Evolutionary conservation across 2,888 invertebrate species (phyloP), one percentile per base, ranked within the genome.

Genomic region (Thymelicus lineola): DNA sequence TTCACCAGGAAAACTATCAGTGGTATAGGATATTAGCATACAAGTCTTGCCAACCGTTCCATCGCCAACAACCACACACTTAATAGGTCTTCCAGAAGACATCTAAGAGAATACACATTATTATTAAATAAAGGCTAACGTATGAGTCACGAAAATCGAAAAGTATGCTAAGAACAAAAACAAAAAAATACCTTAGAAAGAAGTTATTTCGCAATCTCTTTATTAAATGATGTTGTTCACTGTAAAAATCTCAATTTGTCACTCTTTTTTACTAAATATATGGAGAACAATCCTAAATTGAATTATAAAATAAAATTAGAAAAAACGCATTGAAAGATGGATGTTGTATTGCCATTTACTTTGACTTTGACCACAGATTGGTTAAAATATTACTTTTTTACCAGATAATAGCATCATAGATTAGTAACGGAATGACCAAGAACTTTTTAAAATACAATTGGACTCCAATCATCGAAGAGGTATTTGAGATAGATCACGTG

Each of bases 1-100:
- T 96, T 98, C 98, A 75, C 97, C 97, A 69, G 98, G 98, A 95
- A 98, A 98, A 94, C 97, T 97, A 84, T 98, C 97, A 77, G 98
- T 98, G 55, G 98, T 98, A 88, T 98, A 98, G 48, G 98, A 97
- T 93, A 98, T 98, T 87, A 98, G 94, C 97, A 98, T 97, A 91
- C 98, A 98, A 68, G 98, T 98, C 94, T 98, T 98, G 82, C 98
- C 98, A 75, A 98, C 98, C 64, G 98, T 98, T 80, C 98, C 98
- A 93, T 98, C 98, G 76, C 98, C 98, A 77, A 98, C 98, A 71
- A 98, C 97, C 80, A 98, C 98, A 94, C 98, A 97, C 90, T 98
- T 98, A 86, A 98, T 97, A 79, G 98, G 98, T 89, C 97, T 96
- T 89, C 97, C 97, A 89, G 96, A 97, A 95, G 98, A 98, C 97